phyloP scores from a whole-genome alignment of 2,113 vertebrate species.

The Noturus placidus region DNA sequence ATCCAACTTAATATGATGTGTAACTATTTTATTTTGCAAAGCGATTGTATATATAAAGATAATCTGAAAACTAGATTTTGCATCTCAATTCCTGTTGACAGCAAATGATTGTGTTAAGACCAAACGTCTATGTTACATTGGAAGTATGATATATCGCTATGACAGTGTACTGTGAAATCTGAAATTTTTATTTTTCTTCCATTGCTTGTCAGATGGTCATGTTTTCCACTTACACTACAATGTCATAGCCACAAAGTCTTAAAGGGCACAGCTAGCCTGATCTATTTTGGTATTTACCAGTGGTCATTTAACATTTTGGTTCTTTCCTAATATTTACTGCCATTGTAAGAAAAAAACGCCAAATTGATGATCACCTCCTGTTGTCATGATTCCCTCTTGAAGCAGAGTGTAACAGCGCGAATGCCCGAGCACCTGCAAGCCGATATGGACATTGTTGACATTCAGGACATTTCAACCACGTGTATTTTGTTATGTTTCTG shows the following conservation, averaged over 20 bases:
- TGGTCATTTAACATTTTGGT: background rate
- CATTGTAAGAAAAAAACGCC: background rate
- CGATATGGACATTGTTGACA: too few relatives aligned
- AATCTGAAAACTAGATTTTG: conserved; percentile 63
- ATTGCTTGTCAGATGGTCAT: background rate
- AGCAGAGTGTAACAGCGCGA: too few relatives aligned
- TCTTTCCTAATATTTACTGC: background rate
- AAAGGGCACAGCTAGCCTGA: background rate
- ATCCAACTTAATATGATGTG: conserved; percentile 66
- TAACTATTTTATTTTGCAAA: conserved; percentile 59
- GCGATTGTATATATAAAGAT: conserved; percentile 42
- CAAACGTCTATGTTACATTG: background rate
- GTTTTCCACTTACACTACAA: background rate
- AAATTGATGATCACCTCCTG: background rate
- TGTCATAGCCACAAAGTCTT: background rate
- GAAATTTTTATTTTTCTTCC: too few relatives aligned
- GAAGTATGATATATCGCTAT: background rate
- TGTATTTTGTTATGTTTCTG: too few relatives aligned
- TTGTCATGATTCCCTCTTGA: too few relatives aligned
- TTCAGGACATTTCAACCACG: too few relatives aligned
- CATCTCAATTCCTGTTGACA: conserved; percentile 49
- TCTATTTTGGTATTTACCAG: background rate
- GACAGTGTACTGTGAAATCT: background rate
- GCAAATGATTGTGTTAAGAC: background rate
- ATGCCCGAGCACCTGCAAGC: too few relatives aligned